Conservation (phyloP, 2,888 invertebrate genomes). For the Boloria euphrosyne region DNA sequence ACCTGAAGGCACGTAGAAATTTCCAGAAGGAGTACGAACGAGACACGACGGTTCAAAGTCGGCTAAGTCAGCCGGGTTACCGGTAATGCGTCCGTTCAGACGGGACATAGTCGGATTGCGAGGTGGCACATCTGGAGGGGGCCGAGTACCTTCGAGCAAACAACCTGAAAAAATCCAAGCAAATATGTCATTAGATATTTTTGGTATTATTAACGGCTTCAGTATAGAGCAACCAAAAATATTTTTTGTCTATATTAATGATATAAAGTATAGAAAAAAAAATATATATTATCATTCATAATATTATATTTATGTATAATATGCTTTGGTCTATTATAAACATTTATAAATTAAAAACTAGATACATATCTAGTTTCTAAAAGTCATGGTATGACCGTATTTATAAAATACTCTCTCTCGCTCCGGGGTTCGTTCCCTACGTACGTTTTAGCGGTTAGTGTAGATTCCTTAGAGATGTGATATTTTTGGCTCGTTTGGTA, state of each 20-base stretch:
- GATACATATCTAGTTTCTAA: not conserved
- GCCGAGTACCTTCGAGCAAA: constrained; percentile 91
- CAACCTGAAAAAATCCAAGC: constrained; percentile 83
- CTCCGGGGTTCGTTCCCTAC: too few species aligned
- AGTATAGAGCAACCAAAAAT: not conserved
- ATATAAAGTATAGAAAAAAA: too few species aligned
- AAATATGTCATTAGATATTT: too few species aligned
- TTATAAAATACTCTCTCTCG: too few species aligned
- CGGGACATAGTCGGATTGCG: constrained; percentile 94
- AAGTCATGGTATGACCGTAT: not conserved
- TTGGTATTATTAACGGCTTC: not conserved
- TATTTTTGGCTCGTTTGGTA: too few species aligned
- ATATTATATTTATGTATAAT: too few species aligned
- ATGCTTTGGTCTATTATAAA: not conserved
- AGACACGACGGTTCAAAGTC: constrained; percentile 96
- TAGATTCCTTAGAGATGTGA: too few species aligned
- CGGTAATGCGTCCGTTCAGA: constrained; percentile 93
- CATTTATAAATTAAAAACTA: too few species aligned
- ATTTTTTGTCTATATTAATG: not conserved
- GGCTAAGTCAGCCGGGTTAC: constrained; percentile 88
- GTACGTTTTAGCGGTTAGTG: too few species aligned
- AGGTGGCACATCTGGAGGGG: constrained; percentile 94
- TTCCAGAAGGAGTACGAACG: constrained; percentile 95
- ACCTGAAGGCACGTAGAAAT: constrained; percentile 96
- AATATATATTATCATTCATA: too few species aligned